Percentiles rank a stretch among this genome's conserved stretches.
Evolutionary conservation across 2,113 vertebrate species (phyloP).

Genomic region (Nerophis ophidion): DNA sequence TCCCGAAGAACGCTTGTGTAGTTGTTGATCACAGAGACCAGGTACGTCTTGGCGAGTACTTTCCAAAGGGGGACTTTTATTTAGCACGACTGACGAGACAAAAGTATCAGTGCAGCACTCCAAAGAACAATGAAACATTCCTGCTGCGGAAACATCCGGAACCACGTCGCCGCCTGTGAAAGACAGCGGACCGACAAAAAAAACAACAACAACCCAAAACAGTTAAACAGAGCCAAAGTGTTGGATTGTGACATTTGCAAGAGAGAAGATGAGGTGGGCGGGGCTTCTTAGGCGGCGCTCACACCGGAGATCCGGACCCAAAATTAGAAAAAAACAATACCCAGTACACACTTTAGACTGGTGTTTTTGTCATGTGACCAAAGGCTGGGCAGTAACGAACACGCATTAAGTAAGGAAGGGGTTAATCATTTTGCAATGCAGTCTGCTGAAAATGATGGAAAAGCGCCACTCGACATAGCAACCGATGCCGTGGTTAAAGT

Average conservation of each 20-base stretch:
- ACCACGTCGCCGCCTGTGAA: conserved; percentile 22
- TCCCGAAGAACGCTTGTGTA: too few species aligned
- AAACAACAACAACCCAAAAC: not conserved
- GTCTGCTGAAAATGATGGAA: too few species aligned
- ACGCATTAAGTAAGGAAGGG: too few species aligned
- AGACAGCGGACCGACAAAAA: not conserved
- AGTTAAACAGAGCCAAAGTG: conserved; percentile 6
- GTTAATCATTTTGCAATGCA: too few species aligned
- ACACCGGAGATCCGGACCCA: too few species aligned
- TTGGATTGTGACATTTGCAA: not conserved
- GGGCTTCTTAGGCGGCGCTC: not conserved
- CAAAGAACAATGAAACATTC: conserved; percentile 55
- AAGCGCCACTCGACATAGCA: too few species aligned
- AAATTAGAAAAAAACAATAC: too few species aligned
- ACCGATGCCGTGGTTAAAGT: too few species aligned
- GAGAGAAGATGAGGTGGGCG: conserved; percentile 3
- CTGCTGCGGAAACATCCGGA: conserved; percentile 37
- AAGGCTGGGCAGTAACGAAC: too few species aligned
- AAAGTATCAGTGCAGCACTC: conserved; percentile 70
- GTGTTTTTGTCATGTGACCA: too few species aligned
- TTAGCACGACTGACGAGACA: conserved; percentile 55
- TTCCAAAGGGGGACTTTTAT: conserved; percentile 56
- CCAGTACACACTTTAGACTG: too few species aligned
- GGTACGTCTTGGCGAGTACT: not conserved
- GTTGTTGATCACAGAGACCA: not conserved